These are phyloP conservation scores for Manacus vitellinus DNA, from an alignment of 2,113 vertebrate species.

Conservation along the genomic window DNA sequence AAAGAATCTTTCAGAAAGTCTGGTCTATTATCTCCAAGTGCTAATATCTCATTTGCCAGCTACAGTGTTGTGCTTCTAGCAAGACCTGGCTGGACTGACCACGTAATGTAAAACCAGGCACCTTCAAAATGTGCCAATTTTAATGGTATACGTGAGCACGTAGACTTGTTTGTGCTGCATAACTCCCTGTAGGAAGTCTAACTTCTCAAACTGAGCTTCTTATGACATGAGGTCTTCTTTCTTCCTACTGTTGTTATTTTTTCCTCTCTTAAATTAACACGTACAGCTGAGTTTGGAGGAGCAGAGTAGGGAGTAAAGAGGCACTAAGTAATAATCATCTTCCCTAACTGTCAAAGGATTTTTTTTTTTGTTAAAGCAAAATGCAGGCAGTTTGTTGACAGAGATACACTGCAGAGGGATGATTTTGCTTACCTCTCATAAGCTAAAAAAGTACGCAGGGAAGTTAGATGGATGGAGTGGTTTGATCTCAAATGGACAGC, in stretches of 20 bases:
- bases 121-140: not conserved
- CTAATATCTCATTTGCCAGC: not conserved
- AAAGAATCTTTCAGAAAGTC: not conserved
- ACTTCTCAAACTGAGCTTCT: not conserved
- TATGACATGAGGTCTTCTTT: not conserved
- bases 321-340: conserved; percentile 8
- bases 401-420: not conserved
- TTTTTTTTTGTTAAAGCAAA: conserved; percentile 29
- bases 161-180: not conserved
- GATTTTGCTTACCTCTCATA: not conserved
- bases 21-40: not conserved
- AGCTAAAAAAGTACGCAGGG: not conserved
- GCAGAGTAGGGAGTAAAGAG: not conserved
- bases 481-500: conserved; percentile 42
- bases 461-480: not conserved
- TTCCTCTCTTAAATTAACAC: not conserved
- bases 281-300: not conserved
- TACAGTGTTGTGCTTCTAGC: not conserved
- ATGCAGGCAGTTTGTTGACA: conserved; percentile 27
- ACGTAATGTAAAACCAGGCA: not conserved
- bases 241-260: not conserved
- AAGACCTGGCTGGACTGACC: not conserved
- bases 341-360: conserved; percentile 17
- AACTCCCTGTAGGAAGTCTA: not conserved
- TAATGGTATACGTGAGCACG: not conserved